Evolutionary conservation across 2,113 vertebrate genomes (phyloP), one percentile per base, ranked within the genome.

Genomic region (Forbesichthys papilliferus): DNA sequence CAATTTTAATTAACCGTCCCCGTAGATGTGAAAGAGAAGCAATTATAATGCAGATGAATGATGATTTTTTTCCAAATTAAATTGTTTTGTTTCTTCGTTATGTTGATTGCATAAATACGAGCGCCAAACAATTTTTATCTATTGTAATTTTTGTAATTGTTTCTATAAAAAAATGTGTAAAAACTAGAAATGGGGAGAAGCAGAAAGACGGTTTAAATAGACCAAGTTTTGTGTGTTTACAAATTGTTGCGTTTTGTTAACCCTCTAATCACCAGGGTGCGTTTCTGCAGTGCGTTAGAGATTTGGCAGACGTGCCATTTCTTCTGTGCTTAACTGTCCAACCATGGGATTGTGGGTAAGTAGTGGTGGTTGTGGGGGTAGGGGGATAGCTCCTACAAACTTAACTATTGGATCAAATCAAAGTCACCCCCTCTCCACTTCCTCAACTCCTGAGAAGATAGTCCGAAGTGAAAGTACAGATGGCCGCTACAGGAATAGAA

Each of bases 31-130:
- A 95, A 96, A 98, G 96, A 96, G 96, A 98, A 95, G 96, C 96
- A 97, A 98, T 98, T 98, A 98, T 98, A 98, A 97, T 97, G 95
- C 95, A 96, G 97, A 99, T 99, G 96, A 99, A 98, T 96, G 96
- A 98, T 97, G 96, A 96, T 98, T 97, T 96, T 96, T 52, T 52
- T 52, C 13, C 95, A 94, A 95, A 97, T 98, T 96, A 96, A 98
- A 98, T 96, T 98, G 96, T 98, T 98, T 98, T 98, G 96, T 98
- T 98, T 98, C 95, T 94, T 95, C 93, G 95, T 96, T 96, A 95
- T 96, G 95, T 98, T 98, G 97, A 98, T 97, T 99, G 95, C 95
- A 98, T 96, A 98, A 98, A 98, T 96, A 98, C 95, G 93, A 93
- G 93, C 94, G 94, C 94, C 90, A 95, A 94, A 95, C 94, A 94